These are phyloP conservation scores for Elymnias hypermnestra DNA, from an alignment of 1,140 invertebrate species.

Conservation along the genomic window DNA sequence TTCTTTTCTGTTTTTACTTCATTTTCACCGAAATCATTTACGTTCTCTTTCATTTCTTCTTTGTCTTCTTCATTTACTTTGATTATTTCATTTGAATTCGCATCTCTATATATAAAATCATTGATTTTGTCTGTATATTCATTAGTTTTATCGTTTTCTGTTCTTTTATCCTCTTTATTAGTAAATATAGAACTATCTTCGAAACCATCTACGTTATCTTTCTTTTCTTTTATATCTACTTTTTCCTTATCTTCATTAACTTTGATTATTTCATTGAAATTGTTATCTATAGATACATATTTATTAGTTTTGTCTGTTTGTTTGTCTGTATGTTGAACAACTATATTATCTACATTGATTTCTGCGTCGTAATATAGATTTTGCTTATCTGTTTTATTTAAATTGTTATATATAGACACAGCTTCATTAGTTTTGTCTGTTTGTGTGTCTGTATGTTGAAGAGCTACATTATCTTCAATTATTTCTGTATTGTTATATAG, in stretches of 20 bases:
- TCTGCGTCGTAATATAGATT: too few species aligned
- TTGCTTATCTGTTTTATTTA: background rate
- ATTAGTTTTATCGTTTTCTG: background rate
- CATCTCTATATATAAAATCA: background rate
- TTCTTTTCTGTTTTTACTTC: background rate
- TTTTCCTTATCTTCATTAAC: too few species aligned
- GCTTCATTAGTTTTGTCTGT: conserved; percentile 4
- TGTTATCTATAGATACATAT: background rate
- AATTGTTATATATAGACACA: background rate
- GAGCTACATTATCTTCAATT: conserved; percentile 23
- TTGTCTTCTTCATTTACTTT: too few species aligned
- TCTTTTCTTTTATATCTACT: too few species aligned
- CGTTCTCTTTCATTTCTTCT: background rate
- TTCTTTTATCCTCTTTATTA: conserved; percentile 8
- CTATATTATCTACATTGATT: conserved; percentile 23
- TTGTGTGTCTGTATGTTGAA: conserved; percentile 18
- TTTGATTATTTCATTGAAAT: conserved; percentile 1
- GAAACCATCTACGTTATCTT: too few species aligned
- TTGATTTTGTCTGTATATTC: background rate
- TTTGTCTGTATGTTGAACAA: conserved; percentile 21
- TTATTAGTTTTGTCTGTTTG: conserved; percentile 4
- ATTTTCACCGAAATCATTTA: background rate
- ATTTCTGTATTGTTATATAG: too few species aligned
- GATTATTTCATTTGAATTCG: background rate
- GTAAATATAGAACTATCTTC: too few species aligned